Conservation (phyloP, 2,797 vertebrate species). For the Odontamblyopus lacepedii region DNA sequence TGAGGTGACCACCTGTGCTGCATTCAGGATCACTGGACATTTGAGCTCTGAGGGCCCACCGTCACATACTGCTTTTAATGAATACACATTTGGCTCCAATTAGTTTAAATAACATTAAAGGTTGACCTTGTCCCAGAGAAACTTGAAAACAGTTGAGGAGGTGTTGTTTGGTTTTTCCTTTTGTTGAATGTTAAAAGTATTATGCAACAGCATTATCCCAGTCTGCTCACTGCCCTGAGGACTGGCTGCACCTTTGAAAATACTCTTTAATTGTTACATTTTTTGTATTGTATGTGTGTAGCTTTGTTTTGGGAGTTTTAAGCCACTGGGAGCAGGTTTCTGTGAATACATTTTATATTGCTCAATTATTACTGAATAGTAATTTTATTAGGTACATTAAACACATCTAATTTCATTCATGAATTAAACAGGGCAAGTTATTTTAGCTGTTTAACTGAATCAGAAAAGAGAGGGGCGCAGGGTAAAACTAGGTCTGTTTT, state of each 20-base stretch:
- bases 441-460: background rate
- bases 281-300: background rate
- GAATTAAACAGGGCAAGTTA: constrained; percentile 1
- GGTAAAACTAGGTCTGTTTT: background rate
- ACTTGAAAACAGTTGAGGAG: background rate
- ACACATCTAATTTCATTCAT: background rate
- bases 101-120: background rate
- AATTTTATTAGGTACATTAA: background rate
- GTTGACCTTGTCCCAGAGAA: background rate
- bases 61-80: background rate
- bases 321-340: background rate
- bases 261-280: background rate
- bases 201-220: background rate
- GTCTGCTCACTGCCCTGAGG: background rate
- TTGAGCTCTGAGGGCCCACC: background rate
- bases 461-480: background rate
- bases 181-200: background rate
- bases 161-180: background rate
- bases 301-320: background rate
- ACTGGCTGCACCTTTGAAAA: background rate
- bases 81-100: background rate
- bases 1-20: background rate
- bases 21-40: constrained; percentile 8
- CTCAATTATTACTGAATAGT: background rate
- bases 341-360: background rate